Evolutionary conservation across 2,113 vertebrate species (phyloP).

Genomic region (Leptobrachium ailaonicum): DNA sequence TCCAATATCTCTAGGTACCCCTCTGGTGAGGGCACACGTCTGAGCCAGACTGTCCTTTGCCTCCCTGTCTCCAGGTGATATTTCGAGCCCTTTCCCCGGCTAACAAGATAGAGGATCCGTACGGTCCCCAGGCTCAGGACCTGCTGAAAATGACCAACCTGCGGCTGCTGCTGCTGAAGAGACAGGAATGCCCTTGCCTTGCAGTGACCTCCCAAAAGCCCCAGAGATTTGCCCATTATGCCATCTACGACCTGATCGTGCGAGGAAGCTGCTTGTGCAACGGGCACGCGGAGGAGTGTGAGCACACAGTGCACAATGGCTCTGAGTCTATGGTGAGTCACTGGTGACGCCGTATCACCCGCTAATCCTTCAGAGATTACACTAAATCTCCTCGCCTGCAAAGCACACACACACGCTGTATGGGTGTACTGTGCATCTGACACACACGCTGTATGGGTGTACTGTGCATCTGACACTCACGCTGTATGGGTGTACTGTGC

Average conservation of each 20-base stretch:
- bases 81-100: conserved; percentile 73
- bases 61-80: conserved; percentile 78
- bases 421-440: no score
- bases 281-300: conserved; percentile 82
- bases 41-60: neutral
- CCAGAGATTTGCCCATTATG: conserved; percentile 70
- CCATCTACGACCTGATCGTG: conserved; percentile 80
- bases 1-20: no score
- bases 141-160: conserved; percentile 81
- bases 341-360: no score
- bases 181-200: conserved; percentile 72
- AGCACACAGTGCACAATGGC: conserved; percentile 55
- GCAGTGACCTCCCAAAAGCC: conserved; percentile 55
- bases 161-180: conserved; percentile 76
- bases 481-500: no score
- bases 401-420: no score
- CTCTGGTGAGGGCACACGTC: no score
- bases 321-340: conserved; percentile 60
- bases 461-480: no score
- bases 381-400: no score
- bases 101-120: conserved; percentile 72
- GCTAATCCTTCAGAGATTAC: no score
- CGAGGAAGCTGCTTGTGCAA: conserved; percentile 85
- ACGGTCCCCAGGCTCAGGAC: conserved; percentile 72
- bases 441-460: no score